Base-by-base conservation (phyloP, 1,140 invertebrate species). In the Drosophila lacteicornis region DNA sequence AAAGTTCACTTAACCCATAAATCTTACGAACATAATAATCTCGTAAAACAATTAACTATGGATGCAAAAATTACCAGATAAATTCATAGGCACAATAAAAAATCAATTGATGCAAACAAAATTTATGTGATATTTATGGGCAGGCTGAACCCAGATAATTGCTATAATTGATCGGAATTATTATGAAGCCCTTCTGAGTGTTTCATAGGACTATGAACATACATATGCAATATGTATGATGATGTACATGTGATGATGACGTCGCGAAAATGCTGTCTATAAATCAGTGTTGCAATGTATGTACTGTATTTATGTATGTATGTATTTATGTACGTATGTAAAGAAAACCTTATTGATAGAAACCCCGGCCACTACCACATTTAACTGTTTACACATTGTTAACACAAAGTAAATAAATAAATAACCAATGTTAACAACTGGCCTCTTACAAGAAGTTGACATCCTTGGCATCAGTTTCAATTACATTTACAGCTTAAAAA, bases 381-480 rank as follows among this genome's bases (percentile, higher is more conserved):
- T 36, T 0, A 33, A 12, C 22, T 5, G 3, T 38, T 8, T 15
- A 15, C 17, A 8, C 6, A 25, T 49, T 22, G 2, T 4, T 13
- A 1, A 17, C 22, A n/a, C 8, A 58, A 25, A 1, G 1, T 25
- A 61, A 36, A 36, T 33, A 47, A 30, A 49, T 17, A 42, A 13
- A 19, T 13, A n/a, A 13, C 12, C 7, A n/a, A 7, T 17, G 4
- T 0, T 17, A 50, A 43, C 6, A 22, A 65, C 36, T 50, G 13
- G 46, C 27, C 38, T 2, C 22, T 27, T 68, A 56, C 62, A 84
- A 88, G 85, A 90, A 88, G 85, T 88, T 88, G 85, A 88, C 81
- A 90, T 90, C 85, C 85, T 88, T 88, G 85, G 81, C 75, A 86
- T 68, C 56, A 50, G 82, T 70, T 79, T 84, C 62, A 50, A 61